Evolutionary conservation across 2,113 vertebrate species (phyloP), one percentile per base, ranked within the genome.

Genomic region (Ammodytes dubius): DNA sequence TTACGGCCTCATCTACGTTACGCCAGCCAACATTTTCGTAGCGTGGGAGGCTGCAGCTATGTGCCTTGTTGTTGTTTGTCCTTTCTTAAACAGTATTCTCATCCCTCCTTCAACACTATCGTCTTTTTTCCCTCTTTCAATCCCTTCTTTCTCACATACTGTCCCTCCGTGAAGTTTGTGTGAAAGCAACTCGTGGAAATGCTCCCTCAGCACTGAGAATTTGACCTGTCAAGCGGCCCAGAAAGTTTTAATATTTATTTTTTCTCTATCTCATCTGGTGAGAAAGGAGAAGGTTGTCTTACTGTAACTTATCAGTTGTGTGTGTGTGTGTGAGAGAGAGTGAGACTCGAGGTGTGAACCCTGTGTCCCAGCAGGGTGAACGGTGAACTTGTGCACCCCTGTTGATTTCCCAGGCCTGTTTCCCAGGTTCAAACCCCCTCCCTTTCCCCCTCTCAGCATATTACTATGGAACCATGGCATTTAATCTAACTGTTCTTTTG

Each of bases 351-450:
- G 70, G 84, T 85, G 58, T 85, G 80, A 81, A 63, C 59, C 7
- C 59, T 17, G 73, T 65, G 64, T 52, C 84, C 45, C 90, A 88
- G 87, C 87, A 81, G 91, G 83, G 83, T 69, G 27, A 70, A 64
- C 70, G 3, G 45, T 85, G 84, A 89, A 84, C 86, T 72, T 50
- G 67, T 50, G 74, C 81, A 70, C 88, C 89, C 92, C 92, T 80
- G 88, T 82, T 85, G 88, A 83, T 92, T 94, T 94, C 92, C 92
- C 92, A 94, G 89, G 89, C 91, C 78, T 46, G 52, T 93, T 93
- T 94, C 92, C 89, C 89, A 94, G 92, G 84, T 91, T 90, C 56
- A 83, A 67, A 39, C 46, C 56, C 42, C 78, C 54, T 15, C 11
- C 45, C 15, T 40, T 27, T 17, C 60, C 19, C 61, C 59, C 35